phyloP scores from a whole-genome alignment of 2,888 invertebrate genomes.

The Aleiodes alternator region DNA sequence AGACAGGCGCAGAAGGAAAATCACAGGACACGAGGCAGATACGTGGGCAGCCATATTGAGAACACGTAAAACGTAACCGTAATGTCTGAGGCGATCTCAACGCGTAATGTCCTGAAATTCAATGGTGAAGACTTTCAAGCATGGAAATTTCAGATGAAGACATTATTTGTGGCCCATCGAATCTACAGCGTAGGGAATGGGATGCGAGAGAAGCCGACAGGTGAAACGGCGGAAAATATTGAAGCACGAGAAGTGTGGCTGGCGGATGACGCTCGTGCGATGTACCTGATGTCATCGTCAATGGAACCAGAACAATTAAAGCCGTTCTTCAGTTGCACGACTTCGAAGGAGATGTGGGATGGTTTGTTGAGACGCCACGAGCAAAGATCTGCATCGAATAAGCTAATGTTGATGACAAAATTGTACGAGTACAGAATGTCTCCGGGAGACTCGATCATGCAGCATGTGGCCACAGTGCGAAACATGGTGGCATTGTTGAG shows the following conservation, averaged over 20 bases:
- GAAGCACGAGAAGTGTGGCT: slow-evolving; percentile 12
- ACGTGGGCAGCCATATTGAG: slow-evolving; percentile 30
- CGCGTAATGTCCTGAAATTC: slow-evolving; percentile 41
- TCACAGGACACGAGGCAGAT: slow-evolving; percentile 23
- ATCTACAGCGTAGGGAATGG: slow-evolving; percentile 33
- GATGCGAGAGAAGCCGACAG: slow-evolving; percentile 29
- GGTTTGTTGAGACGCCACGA: slow-evolving; percentile 44
- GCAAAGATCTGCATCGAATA: slow-evolving; percentile 50
- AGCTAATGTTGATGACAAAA: slow-evolving; percentile 36
- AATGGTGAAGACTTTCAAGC: slow-evolving; percentile 46
- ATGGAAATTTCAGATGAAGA: slow-evolving; percentile 44
- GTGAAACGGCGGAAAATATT: background rate
- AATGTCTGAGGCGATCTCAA: slow-evolving; percentile 46
- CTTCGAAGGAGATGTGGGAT: slow-evolving; percentile 52
- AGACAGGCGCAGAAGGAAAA: background rate
- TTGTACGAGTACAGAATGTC: slow-evolving; percentile 48
- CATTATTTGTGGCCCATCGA: slow-evolving; percentile 40
- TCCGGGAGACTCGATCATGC: slow-evolving; percentile 46
- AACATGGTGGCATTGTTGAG: slow-evolving; percentile 45
- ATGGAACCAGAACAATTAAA: slow-evolving; percentile 50
- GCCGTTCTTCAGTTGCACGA: slow-evolving; percentile 45
- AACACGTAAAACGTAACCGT: slow-evolving; percentile 16
- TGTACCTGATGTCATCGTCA: slow-evolving; percentile 48
- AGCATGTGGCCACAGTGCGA: slow-evolving; percentile 46
- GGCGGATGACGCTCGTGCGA: slow-evolving; percentile 38